Conservation (phyloP, 2,113 vertebrate genomes). For the Zootoca vivipara region DNA sequence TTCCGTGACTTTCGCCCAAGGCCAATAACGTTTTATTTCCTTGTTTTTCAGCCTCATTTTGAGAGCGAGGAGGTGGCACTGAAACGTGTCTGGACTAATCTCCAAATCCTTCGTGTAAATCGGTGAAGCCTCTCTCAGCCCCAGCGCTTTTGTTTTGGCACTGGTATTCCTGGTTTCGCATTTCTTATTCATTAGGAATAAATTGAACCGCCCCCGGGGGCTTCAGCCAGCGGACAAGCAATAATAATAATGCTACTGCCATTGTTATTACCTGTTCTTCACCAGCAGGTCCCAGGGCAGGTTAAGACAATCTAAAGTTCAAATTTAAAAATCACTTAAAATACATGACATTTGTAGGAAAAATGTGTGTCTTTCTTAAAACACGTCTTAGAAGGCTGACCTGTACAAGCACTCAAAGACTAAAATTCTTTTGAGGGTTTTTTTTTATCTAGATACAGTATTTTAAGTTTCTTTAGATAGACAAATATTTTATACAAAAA, state of each 20-base stretch:
- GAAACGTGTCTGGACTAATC: background rate
- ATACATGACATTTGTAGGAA: no score
- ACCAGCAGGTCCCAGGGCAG: no score
- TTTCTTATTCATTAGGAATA: background rate
- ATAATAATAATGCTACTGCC: no score
- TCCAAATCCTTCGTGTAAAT: background rate
- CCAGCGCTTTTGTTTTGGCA: background rate
- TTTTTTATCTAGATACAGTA: background rate
- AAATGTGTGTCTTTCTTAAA: no score
- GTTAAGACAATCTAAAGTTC: no score
- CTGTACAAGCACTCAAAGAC: background rate
- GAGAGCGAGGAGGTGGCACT: background rate
- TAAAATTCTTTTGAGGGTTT: background rate
- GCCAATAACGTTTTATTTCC: background rate
- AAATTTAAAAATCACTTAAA: no score
- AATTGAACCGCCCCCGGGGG: background rate
- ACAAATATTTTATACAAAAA: no score
- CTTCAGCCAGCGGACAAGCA: no score
- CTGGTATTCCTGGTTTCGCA: background rate
- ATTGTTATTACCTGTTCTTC: no score
- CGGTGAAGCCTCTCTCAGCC: no score
- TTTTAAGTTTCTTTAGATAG: background rate
- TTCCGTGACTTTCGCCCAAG: background rate
- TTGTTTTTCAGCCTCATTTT: background rate
- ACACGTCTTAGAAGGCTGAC: no score